Evolutionary conservation across 2,797 vertebrate genomes (phyloP), one percentile per base, ranked within the genome.

Genomic region (Rachycentron canadum): DNA sequence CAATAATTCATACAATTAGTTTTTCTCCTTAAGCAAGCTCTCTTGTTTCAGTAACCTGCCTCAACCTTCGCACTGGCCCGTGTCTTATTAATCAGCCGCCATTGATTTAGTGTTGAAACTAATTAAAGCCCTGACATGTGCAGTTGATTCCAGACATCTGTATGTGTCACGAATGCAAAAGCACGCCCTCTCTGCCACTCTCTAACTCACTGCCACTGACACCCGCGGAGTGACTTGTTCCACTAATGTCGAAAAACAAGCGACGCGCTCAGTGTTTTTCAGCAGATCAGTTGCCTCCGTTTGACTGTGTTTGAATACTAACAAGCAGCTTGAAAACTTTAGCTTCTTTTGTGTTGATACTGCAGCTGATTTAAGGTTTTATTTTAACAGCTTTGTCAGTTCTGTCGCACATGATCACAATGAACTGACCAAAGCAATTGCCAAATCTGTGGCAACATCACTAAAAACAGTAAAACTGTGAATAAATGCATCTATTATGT

Each of bases 1-100:
- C 93, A 92, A 93, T 94, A 93, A 95, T 94, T 94, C 93, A 95
- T 94, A 93, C 91, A 92, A 95, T 93, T 93, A 91, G 89, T 94
- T 93, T 95, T 91, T 91, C 84, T 90, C 88, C 89, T 91, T 92
- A 93, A 94, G 93, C 88, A 92, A 92, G 92, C 90, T 91, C 90
- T 94, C 89, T 93, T 90, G 89, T 94, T 92, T 91, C 90, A 68
- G 88, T 94, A 92, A 93, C 91, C 90, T 85, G 86, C 81, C 82
- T 85, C 88, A 87, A 91, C 92, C 91, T 91, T 88, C 79, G 85
- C 89, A 86, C 86, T 66, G 88, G 88, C 85, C 90, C 78, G 92
- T 93, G 88, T 94, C 94, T 92, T 93, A 93, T 93, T 94, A 94
- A 94, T 94, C 93, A 94, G 89, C 78, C 87, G 70, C 69, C 83